A percentile compares a stretch with the other conserved stretches of the same genome.
Conservation (phyloP, 2,113 vertebrate genomes). For the Myrmecobius fasciatus region DNA sequence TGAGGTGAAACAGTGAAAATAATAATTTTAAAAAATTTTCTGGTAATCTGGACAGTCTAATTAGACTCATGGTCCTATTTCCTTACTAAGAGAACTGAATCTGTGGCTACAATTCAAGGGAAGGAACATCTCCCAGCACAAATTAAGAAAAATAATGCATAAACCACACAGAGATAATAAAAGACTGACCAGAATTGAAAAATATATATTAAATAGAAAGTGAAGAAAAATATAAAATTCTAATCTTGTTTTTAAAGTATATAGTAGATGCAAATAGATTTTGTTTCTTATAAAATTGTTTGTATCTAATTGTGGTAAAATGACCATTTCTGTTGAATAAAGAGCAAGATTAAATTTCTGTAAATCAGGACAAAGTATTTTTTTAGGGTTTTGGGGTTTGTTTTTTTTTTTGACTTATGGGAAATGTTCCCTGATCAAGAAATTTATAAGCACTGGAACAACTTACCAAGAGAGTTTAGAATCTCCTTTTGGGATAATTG, state of each 20-base stretch:
- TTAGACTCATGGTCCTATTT: constrained; percentile 13
- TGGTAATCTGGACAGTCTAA: neutral
- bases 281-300: constrained; percentile 11
- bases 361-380: neutral
- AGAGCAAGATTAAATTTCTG: neutral
- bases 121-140: neutral
- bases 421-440: neutral
- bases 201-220: neutral
- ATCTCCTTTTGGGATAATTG: neutral
- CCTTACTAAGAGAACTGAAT: neutral
- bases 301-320: constrained; percentile 39
- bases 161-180: constrained; percentile 12
- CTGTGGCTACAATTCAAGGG: neutral
- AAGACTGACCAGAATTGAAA: constrained; percentile 34
- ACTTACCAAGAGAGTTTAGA: neutral
- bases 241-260: neutral
- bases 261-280: neutral
- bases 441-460: neutral
- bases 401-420: neutral
- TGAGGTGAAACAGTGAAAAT: constrained; percentile 6
- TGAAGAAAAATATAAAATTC: neutral
- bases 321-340: constrained; percentile 25
- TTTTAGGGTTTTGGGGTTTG: too few species aligned
- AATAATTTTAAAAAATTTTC: neutral
- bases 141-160: constrained; percentile 7